Evolutionary conservation across 2,797 vertebrate genomes (phyloP).

Genomic region (Hypotaenidia philippensis): DNA sequence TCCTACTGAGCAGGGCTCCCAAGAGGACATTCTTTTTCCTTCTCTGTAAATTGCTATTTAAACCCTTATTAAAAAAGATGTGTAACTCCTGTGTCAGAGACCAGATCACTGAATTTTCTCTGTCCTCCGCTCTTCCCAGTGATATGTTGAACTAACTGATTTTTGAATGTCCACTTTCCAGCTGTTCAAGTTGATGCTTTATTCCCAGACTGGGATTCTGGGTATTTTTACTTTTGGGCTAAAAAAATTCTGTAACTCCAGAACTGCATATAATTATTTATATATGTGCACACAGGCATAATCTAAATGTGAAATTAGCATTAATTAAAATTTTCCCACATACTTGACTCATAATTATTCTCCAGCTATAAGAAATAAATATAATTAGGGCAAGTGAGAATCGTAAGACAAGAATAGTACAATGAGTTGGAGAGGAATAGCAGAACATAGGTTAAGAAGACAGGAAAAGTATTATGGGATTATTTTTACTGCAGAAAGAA

Average conservation of each 20-base stretch:
- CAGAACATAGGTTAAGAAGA: neutral
- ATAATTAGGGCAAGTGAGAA: slow-evolving; percentile 57
- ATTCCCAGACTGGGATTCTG: neutral
- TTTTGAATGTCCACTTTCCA: neutral
- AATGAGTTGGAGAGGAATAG: slow-evolving; percentile 18
- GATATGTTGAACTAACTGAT: neutral
- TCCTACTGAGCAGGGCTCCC: accelerated
- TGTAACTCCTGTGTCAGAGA: neutral
- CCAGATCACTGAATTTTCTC: neutral
- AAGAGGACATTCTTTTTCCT: neutral
- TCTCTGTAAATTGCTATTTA: neutral
- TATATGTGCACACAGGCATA: slow-evolving; percentile 2
- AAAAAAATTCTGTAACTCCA: neutral
- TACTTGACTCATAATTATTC: slow-evolving; percentile 60
- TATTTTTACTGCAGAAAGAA: neutral
- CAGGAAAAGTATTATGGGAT: neutral
- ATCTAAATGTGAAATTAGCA: slow-evolving; percentile 52
- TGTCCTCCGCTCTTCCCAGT: neutral
- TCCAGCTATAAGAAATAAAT: slow-evolving; percentile 47
- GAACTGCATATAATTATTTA: slow-evolving; percentile 8
- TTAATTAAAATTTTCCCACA: slow-evolving; percentile 55
- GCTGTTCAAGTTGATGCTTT: neutral
- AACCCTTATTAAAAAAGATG: neutral
- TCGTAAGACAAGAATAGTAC: neutral
- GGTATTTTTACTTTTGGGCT: neutral